Base-by-base conservation (phyloP, 2,797 vertebrate species). In the Thaleichthys pacificus region DNA sequence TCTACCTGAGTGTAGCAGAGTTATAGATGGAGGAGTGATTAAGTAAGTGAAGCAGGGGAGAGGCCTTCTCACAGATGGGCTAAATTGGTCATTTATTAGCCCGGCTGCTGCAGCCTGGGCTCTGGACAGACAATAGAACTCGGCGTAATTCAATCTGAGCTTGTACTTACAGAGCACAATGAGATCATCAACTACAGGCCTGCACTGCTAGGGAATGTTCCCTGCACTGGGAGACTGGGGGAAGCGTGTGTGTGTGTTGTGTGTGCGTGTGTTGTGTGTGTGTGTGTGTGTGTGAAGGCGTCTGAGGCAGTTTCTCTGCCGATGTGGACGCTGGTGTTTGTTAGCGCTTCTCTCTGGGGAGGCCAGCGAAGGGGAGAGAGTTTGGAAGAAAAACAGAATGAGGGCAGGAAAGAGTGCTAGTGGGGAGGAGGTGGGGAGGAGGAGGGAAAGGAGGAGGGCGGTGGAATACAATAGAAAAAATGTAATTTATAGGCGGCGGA, bases 31-130 rank as follows among this genome's bases (percentile, higher is more conserved):
- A 42, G 93, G 93, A 95, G 96, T 98, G 98, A 98, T 98, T 97
- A 97, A 96, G 95, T 96, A 93, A 93, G 93, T 93, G 91, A 93
- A 93, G 94, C 93, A 92, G 92, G 95, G 94, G 95, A 96, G 93
- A 95, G 93, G 93, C 91, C 91, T 94, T 94, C 94, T 94, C 94
- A 92, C 94, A 96, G 95, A 97, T 95, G 94, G 94, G 95, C 94
- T 95, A 97, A 97, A 98, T 98, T 98, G 97, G 94, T 94, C 96
- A 97, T 98, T 97, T 94, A 98, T 98, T 98, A 97, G 92, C 89
- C 91, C 93, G 90, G 38, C 91, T 88, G 92, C 93, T 93, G 93
- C 91, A 93, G 42, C 91, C 94, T 93, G 93, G 94, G 95, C 94
- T 94, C 93, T 94, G 95, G 94, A 93, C 94, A 98, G 94, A 97